Evolutionary conservation across 1,140 invertebrate genomes (phyloP).

Genomic region (Holcopasites calliopsidis): DNA sequence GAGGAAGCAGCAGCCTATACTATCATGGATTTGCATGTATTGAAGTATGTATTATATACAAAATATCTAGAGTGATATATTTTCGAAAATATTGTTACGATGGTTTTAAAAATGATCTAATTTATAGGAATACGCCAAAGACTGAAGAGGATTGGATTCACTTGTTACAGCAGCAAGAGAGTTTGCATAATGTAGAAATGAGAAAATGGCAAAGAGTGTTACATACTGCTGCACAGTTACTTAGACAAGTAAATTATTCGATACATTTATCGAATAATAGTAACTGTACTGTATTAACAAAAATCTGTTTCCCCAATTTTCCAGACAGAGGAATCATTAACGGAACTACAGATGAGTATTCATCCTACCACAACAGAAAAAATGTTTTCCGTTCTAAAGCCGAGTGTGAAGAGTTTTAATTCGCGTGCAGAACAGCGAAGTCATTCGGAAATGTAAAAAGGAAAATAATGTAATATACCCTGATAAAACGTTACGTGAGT

Average conservation of each 20-base stretch:
- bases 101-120: constrained; percentile 14
- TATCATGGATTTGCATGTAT: constrained; percentile 81
- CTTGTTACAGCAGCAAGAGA: constrained; percentile 87
- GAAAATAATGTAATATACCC: constrained; percentile 14
- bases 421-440: constrained; percentile 66
- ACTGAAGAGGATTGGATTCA: constrained; percentile 88
- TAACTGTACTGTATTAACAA: not conserved
- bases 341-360: constrained; percentile 84
- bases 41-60: constrained; percentile 77
- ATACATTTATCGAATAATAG: constrained; percentile 4
- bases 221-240: constrained; percentile 82
- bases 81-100: not conserved
- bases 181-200: constrained; percentile 87
- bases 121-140: constrained; percentile 81
- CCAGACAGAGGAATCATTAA: constrained; percentile 84
- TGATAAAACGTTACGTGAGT: constrained; percentile 9
- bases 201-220: constrained; percentile 88
- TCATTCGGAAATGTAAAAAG: constrained; percentile 69
- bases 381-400: constrained; percentile 78
- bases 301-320: constrained; percentile 19
- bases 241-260: constrained; percentile 81
- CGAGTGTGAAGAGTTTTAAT: constrained; percentile 71
- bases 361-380: constrained; percentile 81
- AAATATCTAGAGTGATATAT: not conserved
- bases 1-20: constrained; percentile 81